Evolutionary conservation across 2,888 invertebrate species (phyloP).

Genomic region (Drosophila pegasa): DNA sequence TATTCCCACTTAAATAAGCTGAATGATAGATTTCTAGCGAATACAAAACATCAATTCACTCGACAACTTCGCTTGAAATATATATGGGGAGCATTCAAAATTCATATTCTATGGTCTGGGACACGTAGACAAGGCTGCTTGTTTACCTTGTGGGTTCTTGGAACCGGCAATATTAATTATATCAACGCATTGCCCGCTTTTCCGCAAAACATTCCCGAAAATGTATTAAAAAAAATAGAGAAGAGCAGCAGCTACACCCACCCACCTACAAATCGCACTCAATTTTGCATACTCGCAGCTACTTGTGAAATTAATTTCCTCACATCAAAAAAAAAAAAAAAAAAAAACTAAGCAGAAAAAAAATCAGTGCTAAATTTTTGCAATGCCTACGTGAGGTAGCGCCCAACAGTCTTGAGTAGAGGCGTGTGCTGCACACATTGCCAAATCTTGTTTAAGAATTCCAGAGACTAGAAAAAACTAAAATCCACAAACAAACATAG

Average conservation of each 20-base stretch:
- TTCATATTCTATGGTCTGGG: slow-evolving; percentile 36
- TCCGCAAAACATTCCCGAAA: slow-evolving; percentile 56
- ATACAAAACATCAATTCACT: slow-evolving; percentile 60
- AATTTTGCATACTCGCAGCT: slow-evolving; percentile 37
- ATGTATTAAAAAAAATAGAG: neutral
- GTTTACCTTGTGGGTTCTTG: slow-evolving; percentile 62
- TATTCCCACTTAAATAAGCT: slow-evolving; percentile 4
- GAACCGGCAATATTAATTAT: slow-evolving; percentile 72
- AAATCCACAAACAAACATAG: slow-evolving; percentile 31
- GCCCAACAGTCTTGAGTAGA: slow-evolving; percentile 14
- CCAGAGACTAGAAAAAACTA: neutral
- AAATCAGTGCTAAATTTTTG: slow-evolving; percentile 65
- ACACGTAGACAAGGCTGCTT: slow-evolving; percentile 42
- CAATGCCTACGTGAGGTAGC: slow-evolving; percentile 56
- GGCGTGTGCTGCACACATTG: slow-evolving; percentile 45
- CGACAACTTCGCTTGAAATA: slow-evolving; percentile 44
- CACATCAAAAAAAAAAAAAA: slow-evolving; percentile 28
- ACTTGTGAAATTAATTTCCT: slow-evolving; percentile 54
- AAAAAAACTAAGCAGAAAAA: slow-evolving; percentile 17
- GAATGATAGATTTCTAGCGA: slow-evolving; percentile 32
- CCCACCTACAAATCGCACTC: slow-evolving; percentile 44
- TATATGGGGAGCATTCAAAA: slow-evolving; percentile 10
- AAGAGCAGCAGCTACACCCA: neutral
- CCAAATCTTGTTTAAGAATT: slow-evolving; percentile 38
- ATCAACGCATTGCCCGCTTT: slow-evolving; percentile 55